These are phyloP conservation scores for Ochropleura leucogaster DNA, from an alignment of 2,888 invertebrate species.

Conservation along the genomic window DNA sequence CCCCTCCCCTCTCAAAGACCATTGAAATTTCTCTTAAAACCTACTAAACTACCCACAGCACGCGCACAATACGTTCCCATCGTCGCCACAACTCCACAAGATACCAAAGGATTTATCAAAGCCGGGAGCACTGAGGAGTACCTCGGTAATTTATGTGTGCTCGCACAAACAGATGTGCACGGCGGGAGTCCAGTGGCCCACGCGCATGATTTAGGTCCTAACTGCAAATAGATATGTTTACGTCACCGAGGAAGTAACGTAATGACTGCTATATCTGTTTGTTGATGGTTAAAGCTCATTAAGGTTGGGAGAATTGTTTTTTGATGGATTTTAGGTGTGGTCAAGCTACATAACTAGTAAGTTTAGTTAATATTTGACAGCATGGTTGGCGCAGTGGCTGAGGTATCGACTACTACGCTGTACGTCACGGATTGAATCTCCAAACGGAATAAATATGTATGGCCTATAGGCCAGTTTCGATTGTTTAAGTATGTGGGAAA, in stretches of 20 bases:
- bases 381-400: too few species aligned
- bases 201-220: conserved; percentile 71
- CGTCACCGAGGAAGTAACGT: conserved; percentile 61
- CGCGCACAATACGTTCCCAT: conserved; percentile 75
- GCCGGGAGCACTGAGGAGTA: conserved; percentile 76
- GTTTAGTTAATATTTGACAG: not conserved
- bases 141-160: conserved; percentile 69
- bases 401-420: too few species aligned
- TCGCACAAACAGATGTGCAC: conserved; percentile 79
- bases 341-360: not conserved
- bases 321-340: not conserved
- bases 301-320: conserved; percentile 17
- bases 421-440: too few species aligned
- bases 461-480: too few species aligned
- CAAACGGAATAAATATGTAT: too few species aligned
- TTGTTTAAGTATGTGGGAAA: too few species aligned
- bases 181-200: conserved; percentile 79
- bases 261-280: conserved; percentile 59
- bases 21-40: conserved; percentile 17
- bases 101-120: conserved; percentile 79
- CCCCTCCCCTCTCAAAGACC: too few species aligned
- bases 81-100: conserved; percentile 71
- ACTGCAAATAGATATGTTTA: conserved; percentile 66
- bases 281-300: conserved; percentile 48
- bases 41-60: conserved; percentile 55